Percentiles rank a stretch among this genome's conserved stretches.
Conservation (phyloP, 2,113 vertebrate genomes). For the Ailurus styani region DNA sequence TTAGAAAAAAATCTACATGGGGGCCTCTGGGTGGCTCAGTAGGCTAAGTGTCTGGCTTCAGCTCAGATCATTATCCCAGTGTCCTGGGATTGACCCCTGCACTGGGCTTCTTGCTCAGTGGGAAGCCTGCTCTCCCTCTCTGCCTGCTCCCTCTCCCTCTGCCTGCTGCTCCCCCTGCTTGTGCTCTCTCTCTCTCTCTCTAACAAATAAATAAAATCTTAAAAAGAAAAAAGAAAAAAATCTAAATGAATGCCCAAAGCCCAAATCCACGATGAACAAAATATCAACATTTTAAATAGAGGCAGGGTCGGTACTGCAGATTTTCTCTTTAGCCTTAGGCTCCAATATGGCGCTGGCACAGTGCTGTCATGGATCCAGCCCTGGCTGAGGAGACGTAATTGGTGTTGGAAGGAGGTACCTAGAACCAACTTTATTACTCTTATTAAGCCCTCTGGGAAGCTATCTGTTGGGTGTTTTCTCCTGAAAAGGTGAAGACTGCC, state of each 20-base stretch:
- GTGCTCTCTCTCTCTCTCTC: neutral
- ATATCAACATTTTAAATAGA: neutral
- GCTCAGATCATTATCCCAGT: neutral
- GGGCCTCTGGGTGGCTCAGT: neutral
- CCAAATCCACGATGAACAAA: neutral
- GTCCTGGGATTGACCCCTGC: accelerated
- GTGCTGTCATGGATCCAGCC: accelerated
- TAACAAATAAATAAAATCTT: neutral
- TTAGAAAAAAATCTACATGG: neutral
- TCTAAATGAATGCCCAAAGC: neutral
- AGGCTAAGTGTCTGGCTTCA: neutral
- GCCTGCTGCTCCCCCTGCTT: neutral
- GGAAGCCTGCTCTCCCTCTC: neutral
- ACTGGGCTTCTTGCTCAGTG: neutral
- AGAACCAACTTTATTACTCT: neutral
- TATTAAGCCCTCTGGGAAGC: neutral
- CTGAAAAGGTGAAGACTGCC: neutral
- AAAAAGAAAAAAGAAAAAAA: neutral
- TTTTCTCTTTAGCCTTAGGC: neutral
- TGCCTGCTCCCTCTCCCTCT: neutral
- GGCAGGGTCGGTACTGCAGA: neutral
- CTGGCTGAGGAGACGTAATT: neutral
- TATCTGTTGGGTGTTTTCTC: neutral
- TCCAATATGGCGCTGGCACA: neutral
- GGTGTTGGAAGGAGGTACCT: neutral